Conservation (phyloP, 2,113 vertebrate species). For the Hiodon alosoides region DNA sequence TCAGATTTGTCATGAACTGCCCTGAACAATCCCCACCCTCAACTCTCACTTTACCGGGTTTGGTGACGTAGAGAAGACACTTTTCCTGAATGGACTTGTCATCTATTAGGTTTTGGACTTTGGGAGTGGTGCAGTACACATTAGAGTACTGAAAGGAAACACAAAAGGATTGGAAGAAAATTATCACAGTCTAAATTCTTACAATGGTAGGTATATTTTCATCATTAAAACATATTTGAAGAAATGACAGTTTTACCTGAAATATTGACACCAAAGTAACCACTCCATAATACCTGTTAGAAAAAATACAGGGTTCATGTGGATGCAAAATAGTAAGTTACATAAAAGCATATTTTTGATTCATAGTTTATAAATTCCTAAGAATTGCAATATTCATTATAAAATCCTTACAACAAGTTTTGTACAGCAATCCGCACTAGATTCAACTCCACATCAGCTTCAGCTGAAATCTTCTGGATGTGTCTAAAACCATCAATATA, state of each 20-base stretch:
- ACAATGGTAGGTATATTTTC: too few relatives aligned
- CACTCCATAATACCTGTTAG: conserved; percentile 83
- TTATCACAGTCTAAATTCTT: background rate
- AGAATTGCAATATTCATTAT: background rate
- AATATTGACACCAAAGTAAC: conserved; percentile 92
- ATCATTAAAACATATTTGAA: background rate
- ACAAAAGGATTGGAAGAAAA: background rate
- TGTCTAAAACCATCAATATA: conserved; percentile 95
- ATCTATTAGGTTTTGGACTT: conserved; percentile 89
- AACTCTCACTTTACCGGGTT: conserved; percentile 69
- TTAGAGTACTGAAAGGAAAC: conserved; percentile 82
- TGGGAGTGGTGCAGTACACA: conserved; percentile 91
- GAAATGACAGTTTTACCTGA: conserved; percentile 68
- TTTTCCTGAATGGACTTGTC: conserved; percentile 90
- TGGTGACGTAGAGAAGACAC: conserved; percentile 83
- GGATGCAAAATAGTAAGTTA: background rate
- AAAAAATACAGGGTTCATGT: conserved; percentile 1
- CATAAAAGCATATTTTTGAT: background rate
- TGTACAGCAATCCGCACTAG: conserved; percentile 94
- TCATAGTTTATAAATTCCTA: background rate
- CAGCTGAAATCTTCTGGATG: conserved; percentile 92
- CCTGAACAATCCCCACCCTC: background rate
- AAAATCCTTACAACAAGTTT: conserved; percentile 81
- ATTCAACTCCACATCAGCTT: conserved; percentile 93
- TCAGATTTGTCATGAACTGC: background rate